Conservation (phyloP, 2,113 vertebrate genomes). For the Muscicapa adusta region DNA sequence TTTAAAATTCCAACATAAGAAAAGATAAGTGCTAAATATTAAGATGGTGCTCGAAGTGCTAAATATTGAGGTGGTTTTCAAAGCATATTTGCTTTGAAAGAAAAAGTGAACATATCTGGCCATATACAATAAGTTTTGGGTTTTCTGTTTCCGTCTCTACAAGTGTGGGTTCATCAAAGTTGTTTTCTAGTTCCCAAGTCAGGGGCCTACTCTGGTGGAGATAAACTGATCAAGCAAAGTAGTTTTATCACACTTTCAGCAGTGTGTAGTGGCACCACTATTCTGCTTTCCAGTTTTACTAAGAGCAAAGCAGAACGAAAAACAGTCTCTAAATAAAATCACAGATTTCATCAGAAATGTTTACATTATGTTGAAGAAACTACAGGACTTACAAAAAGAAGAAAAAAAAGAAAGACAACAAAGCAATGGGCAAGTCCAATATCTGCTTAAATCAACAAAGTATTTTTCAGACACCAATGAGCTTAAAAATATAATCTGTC, state of each 20-base stretch:
- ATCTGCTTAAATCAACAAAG: not conserved
- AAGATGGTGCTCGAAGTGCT: fast-evolving
- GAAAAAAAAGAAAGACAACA: not conserved
- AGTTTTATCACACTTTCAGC: fast-evolving
- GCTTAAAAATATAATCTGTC: not conserved
- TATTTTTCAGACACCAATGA: not conserved
- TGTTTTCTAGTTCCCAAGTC: not conserved
- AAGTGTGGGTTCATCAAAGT: not conserved
- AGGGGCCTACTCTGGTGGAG: fast-evolving
- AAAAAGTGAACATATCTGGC: not conserved
- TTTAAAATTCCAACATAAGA: not conserved
- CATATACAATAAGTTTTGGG: not conserved
- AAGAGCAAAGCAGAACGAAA: not conserved
- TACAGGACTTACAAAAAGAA: not conserved
- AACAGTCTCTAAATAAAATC: not conserved
- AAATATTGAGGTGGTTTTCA: not conserved
- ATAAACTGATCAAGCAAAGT: not conserved
- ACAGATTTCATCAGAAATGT: not conserved
- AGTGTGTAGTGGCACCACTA: not conserved
- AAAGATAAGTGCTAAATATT: not conserved
- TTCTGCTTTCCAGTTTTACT: not conserved
- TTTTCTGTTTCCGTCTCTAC: not conserved
- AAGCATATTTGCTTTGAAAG: not conserved
- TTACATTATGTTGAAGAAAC: not conserved
- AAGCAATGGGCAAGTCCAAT: not conserved